Evolutionary conservation across 2,797 vertebrate species (phyloP).

Genomic region (Bradypodion pumilum): DNA sequence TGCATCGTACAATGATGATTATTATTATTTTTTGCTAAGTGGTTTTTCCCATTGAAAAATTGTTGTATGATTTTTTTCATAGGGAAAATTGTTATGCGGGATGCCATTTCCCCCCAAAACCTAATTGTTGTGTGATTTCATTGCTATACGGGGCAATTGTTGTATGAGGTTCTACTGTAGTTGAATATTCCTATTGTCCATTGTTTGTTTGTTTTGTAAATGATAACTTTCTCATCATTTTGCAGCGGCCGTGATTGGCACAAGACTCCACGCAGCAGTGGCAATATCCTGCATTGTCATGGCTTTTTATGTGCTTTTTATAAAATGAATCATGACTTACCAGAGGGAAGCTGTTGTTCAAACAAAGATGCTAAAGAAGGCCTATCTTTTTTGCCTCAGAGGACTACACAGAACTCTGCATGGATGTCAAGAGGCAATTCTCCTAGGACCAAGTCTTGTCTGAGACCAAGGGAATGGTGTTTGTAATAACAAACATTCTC

Average conservation of each 20-base stretch:
- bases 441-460: slow-evolving; percentile 34
- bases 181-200: no score
- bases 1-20: no score
- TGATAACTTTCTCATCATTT: not conserved
- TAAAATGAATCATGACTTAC: slow-evolving; percentile 81
- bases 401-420: slow-evolving; percentile 40
- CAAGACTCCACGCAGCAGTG: slow-evolving; percentile 88
- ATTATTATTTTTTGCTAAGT: no score
- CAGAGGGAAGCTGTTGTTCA: slow-evolving; percentile 30
- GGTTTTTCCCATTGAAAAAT: no score
- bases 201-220: no score
- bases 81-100: no score
- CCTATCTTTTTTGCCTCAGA: slow-evolving; percentile 44
- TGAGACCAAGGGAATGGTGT: slow-evolving; percentile 42
- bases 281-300: slow-evolving; percentile 86
- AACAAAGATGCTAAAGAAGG: slow-evolving; percentile 41
- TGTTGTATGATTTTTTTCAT: no score
- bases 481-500: slow-evolving; percentile 34
- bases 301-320: slow-evolving; percentile 89
- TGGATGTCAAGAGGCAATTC: slow-evolving; percentile 35
- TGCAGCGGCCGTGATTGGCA: slow-evolving; percentile 90
- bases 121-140: no score
- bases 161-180: no score
- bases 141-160: no score
- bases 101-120: no score